Evolutionary conservation across 2,888 invertebrate genomes (phyloP).

Genomic region (Thalpophila matura): DNA sequence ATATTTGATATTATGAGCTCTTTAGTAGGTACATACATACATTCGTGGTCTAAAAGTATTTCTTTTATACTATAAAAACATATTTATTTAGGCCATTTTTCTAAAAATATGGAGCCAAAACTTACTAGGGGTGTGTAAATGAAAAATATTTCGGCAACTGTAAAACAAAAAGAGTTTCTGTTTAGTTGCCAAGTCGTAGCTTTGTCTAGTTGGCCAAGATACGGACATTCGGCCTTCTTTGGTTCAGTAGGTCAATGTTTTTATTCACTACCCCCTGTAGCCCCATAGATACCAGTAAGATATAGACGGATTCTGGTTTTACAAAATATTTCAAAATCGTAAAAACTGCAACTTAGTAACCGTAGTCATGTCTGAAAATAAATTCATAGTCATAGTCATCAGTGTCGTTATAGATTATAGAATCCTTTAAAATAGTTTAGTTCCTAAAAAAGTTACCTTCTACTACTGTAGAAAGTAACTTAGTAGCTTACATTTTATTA

Average conservation of each 20-base stretch:
- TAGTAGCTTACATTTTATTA: no score
- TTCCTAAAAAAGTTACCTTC: no score
- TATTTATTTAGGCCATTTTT: conserved; percentile 1
- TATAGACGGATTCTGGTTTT: neutral
- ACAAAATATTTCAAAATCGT: neutral
- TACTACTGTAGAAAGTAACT: no score
- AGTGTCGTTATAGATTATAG: no score
- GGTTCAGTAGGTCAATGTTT: conserved; percentile 55
- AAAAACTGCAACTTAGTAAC: no score
- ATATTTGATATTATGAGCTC: no score
- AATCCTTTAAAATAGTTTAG: no score
- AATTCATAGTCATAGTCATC: no score
- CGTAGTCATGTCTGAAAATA: no score
- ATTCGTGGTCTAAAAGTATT: no score
- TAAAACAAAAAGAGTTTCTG: conserved; percentile 50
- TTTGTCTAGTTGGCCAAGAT: conserved; percentile 53
- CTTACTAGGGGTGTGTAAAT: conserved; percentile 35
- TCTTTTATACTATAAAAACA: no score
- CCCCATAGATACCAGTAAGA: conserved; percentile 1
- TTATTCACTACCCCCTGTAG: conserved; percentile 19
- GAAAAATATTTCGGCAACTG: conserved; percentile 37
- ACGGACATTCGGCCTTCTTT: conserved; percentile 41
- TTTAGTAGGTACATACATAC: no score
- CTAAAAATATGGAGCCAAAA: conserved; percentile 26
- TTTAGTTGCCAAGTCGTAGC: conserved; percentile 50